Conservation (phyloP, 2,113 vertebrate genomes). For the Cyprinus carpio region DNA sequence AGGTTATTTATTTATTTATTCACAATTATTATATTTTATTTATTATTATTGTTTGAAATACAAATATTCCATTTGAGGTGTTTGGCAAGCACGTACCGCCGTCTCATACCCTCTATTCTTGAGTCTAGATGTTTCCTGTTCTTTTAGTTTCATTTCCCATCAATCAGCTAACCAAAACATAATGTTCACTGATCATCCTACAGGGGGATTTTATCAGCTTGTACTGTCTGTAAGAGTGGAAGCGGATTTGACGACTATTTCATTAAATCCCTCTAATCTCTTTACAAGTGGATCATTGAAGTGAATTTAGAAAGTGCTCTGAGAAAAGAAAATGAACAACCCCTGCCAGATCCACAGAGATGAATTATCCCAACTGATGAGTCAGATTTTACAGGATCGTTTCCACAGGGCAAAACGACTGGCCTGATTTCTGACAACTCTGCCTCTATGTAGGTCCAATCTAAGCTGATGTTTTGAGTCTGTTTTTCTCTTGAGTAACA, state of each 20-base stretch:
- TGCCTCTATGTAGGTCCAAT: neutral
- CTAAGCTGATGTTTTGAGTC: neutral
- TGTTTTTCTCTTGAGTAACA: neutral
- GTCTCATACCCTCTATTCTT: neutral
- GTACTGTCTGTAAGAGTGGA: neutral
- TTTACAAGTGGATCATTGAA: neutral
- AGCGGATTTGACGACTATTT: slow-evolving; percentile 17
- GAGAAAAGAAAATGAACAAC: slow-evolving; percentile 16
- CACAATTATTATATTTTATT: too few species aligned
- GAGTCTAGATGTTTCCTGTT: too few species aligned
- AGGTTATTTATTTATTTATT: too few species aligned
- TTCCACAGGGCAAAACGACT: neutral
- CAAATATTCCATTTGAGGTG: neutral
- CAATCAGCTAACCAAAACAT: neutral
- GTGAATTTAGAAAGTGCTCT: slow-evolving; percentile 19
- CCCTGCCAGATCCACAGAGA: neutral
- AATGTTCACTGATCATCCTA: neutral
- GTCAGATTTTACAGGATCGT: slow-evolving; percentile 5
- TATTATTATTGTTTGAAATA: neutral
- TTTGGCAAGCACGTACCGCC: neutral
- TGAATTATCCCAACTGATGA: neutral
- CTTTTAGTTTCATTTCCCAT: neutral
- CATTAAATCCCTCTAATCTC: slow-evolving; percentile 31
- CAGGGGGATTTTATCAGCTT: slow-evolving; percentile 10
- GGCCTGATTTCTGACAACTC: neutral